Evolutionary conservation across 2,113 vertebrate species (phyloP).

Genomic region (Leiothrix lutea): DNA sequence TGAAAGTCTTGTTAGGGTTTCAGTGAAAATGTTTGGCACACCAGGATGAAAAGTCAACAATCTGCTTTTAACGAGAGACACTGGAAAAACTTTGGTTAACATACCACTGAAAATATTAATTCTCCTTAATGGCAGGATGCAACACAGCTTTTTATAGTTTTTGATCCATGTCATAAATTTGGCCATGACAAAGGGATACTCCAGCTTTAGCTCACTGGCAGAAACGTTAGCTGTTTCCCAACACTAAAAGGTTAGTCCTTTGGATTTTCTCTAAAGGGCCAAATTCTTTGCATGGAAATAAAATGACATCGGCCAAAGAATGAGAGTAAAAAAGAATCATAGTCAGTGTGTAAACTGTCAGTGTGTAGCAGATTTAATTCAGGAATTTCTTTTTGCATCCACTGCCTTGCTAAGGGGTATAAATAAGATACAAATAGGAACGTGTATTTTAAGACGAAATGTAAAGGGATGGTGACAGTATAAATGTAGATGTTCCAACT

Average conservation of each 20-base stretch:
- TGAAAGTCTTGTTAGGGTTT: slow-evolving; percentile 78
- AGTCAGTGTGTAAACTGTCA: neutral
- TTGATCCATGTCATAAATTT: slow-evolving; percentile 81
- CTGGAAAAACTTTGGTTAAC: slow-evolving; percentile 77
- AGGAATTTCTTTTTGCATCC: neutral
- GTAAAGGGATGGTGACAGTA: neutral
- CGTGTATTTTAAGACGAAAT: neutral
- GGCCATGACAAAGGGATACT: slow-evolving; percentile 76
- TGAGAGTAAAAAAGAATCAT: neutral
- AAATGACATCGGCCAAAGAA: neutral
- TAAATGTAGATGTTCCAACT: neutral
- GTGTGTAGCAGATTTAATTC: neutral
- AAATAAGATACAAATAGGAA: neutral
- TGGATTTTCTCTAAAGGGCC: slow-evolving; percentile 49
- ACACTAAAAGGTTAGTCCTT: slow-evolving; percentile 56
- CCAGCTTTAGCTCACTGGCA: slow-evolving; percentile 71
- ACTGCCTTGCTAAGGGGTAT: neutral
- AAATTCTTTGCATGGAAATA: slow-evolving; percentile 44
- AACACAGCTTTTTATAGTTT: slow-evolving; percentile 79
- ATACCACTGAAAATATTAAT: slow-evolving; percentile 81
- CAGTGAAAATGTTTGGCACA: slow-evolving; percentile 81
- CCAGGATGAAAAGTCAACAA: slow-evolving; percentile 77
- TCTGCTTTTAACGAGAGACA: slow-evolving; percentile 80
- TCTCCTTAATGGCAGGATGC: slow-evolving; percentile 80
- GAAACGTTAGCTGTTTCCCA: slow-evolving; percentile 68